These are phyloP conservation scores for Melanaphis sacchari DNA, from an alignment of 1,140 invertebrate species.

Conservation along the genomic window DNA sequence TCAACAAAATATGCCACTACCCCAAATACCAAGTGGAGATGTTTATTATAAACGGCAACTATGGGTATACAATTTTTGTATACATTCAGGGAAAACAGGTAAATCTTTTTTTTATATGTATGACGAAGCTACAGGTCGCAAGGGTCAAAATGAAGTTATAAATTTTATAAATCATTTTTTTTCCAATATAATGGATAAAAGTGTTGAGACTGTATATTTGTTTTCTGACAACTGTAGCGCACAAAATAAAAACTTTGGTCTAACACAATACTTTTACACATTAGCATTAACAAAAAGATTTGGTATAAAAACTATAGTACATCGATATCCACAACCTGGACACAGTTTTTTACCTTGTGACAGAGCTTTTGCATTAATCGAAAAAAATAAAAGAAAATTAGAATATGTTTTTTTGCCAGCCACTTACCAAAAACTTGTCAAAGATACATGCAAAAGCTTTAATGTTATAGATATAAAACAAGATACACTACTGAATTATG, in stretches of 20 bases:
- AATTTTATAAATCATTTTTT: background rate
- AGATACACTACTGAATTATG: conserved; percentile 9
- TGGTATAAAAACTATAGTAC: conserved; percentile 24
- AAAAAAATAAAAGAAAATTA: conserved; percentile 26
- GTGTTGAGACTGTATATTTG: background rate
- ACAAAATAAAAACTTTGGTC: background rate
- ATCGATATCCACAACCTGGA: conserved; percentile 15
- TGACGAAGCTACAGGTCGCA: background rate
- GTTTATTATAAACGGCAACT: background rate
- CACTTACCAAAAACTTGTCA: background rate
- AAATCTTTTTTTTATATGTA: background rate
- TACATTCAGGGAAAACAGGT: background rate
- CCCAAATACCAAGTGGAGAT: background rate
- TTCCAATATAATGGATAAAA: background rate
- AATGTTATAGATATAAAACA: background rate
- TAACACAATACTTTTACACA: background rate
- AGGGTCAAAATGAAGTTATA: background rate
- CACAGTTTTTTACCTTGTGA: conserved; percentile 17
- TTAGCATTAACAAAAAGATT: background rate
- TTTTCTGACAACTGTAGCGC: background rate
- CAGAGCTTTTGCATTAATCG: conserved; percentile 17
- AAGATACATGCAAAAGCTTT: conserved; percentile 12
- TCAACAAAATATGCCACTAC: background rate
- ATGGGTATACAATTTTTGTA: background rate
- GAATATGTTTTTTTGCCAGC: conserved; percentile 21